Evolutionary conservation across 2,797 vertebrate genomes (phyloP).

Genomic region (Steatocranus sp.): DNA sequence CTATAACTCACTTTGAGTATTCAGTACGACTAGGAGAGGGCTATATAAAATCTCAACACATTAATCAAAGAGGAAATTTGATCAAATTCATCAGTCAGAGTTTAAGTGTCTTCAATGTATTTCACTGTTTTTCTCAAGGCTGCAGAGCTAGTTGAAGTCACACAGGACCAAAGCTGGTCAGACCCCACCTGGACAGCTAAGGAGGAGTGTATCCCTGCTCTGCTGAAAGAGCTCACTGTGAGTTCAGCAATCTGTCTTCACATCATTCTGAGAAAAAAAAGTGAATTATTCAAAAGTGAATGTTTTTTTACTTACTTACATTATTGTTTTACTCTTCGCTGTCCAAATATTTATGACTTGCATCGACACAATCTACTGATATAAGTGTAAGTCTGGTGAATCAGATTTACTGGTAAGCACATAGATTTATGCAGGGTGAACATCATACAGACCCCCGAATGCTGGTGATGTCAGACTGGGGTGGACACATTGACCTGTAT

Average conservation of each 20-base stretch:
- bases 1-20: not conserved
- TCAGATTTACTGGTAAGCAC: not conserved
- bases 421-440: not conserved
- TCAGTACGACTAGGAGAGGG: not conserved
- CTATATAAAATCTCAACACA: not conserved
- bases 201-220: slow-evolving; percentile 52
- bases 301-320: not conserved
- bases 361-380: not conserved
- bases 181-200: slow-evolving; percentile 54
- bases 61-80: not conserved
- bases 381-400: not conserved
- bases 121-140: slow-evolving; percentile 20
- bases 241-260: not conserved
- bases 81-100: not conserved
- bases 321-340: not conserved
- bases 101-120: not conserved
- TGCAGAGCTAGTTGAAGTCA: slow-evolving; percentile 65
- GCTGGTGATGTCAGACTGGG: not conserved
- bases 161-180: slow-evolving; percentile 64
- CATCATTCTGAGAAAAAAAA: not conserved
- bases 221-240: slow-evolving; percentile 69
- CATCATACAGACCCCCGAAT: not conserved
- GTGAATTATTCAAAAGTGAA: not conserved
- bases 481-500: not conserved
- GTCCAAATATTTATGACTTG: not conserved